Evolutionary conservation across 53 echinoderm and acorn worm species (phyloP).

Genomic region (Hippasteria phrygiana): DNA sequence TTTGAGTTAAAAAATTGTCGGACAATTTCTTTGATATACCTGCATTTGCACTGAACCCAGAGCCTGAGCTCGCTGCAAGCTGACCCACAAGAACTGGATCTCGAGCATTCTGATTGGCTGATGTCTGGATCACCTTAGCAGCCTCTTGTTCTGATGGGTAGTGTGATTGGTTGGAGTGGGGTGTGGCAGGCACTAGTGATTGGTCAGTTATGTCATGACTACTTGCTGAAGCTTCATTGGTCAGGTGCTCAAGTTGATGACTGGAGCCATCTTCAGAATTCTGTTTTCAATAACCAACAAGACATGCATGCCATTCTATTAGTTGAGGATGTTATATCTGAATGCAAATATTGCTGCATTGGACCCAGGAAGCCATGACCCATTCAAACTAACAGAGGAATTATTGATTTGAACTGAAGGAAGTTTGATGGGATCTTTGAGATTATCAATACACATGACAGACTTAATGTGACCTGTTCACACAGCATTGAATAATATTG

Average conservation of each 20-base stretch:
- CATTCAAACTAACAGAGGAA: too few species aligned
- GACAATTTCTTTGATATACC: background rate
- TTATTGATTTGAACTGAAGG: too few species aligned
- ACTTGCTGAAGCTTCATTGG: background rate
- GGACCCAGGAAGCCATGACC: too few species aligned
- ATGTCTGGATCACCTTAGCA: constrained; percentile 3
- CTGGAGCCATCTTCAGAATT: constrained; percentile 14
- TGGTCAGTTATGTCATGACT: constrained; percentile 14
- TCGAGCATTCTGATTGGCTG: constrained; percentile 39
- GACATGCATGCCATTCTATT: too few species aligned
- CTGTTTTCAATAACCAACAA: background rate
- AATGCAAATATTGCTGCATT: too few species aligned
- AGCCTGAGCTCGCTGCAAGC: background rate
- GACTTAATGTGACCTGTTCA: too few species aligned
- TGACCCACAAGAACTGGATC: background rate
- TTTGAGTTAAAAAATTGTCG: too few species aligned
- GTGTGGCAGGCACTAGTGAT: constrained; percentile 12
- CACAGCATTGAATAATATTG: too few species aligned
- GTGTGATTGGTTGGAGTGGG: constrained; percentile 45
- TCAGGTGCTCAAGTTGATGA: background rate
- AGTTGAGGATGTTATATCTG: too few species aligned
- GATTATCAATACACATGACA: too few species aligned
- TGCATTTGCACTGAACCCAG: background rate
- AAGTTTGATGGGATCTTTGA: too few species aligned
- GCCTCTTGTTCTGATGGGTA: background rate